A percentile compares a stretch with the other conserved stretches of the same genome.
phyloP scores from a whole-genome alignment of 1,140 invertebrate genomes.

The Drosophila mayri region DNA sequence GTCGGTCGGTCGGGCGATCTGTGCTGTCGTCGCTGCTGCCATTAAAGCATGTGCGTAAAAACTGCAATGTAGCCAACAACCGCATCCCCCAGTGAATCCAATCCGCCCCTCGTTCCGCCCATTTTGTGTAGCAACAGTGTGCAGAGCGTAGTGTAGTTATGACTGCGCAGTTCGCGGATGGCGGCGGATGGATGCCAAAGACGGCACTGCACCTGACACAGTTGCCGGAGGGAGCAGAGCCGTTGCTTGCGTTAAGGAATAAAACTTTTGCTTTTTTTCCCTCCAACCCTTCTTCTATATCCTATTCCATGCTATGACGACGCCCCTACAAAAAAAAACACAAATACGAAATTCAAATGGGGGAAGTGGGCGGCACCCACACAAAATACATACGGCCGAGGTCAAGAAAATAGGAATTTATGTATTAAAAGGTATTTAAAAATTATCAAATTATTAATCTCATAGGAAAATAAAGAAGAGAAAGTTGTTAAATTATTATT shows the following conservation, averaged over 20 bases:
- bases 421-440: background rate
- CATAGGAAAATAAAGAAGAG: background rate
- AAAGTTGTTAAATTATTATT: background rate
- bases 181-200: conserved; percentile 3
- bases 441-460: background rate
- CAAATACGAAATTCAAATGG: conserved; percentile 1
- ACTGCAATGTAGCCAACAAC: conserved; percentile 30
- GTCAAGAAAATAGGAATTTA: conserved; percentile 14
- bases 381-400: background rate
- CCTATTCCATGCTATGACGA: conserved; percentile 15
- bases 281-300: background rate
- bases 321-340: conserved; percentile 12
- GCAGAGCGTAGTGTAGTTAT: conserved; percentile 29
- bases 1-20: background rate
- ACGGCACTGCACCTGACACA: conserved; percentile 44
- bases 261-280: conserved; percentile 43
- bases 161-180: conserved; percentile 39
- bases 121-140: conserved; percentile 40
- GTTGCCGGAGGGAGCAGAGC: conserved; percentile 4
- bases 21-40: conserved; percentile 11
- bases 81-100: conserved; percentile 8
- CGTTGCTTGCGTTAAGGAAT: conserved; percentile 23
- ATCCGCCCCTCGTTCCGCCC: background rate
- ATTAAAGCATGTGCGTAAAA: conserved; percentile 54
- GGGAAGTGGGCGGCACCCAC: conserved; percentile 17